Evolutionary conservation across 2,888 invertebrate species (phyloP).

Genomic region (Latrodectus elegans): DNA sequence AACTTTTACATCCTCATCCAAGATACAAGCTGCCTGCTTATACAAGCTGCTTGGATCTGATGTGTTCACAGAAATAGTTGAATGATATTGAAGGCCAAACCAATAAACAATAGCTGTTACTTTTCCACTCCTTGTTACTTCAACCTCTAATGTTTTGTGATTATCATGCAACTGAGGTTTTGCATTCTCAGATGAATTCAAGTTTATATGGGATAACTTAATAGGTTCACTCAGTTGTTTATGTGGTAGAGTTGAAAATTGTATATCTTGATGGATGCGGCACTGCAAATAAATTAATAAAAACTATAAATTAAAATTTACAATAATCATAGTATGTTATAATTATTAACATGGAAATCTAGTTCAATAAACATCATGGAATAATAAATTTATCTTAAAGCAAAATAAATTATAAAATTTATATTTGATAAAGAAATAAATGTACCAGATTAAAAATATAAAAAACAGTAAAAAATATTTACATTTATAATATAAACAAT

Average conservation of each 20-base stretch:
- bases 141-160: slow-evolving; percentile 22
- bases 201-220: slow-evolving; percentile 44
- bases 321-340: background rate
- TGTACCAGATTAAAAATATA: too few relatives aligned
- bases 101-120: slow-evolving; percentile 50
- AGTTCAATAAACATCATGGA: too few relatives aligned
- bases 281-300: slow-evolving; percentile 28
- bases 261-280: slow-evolving; percentile 61
- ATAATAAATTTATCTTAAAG: too few relatives aligned
- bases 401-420: too few relatives aligned
- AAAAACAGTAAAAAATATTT: too few relatives aligned
- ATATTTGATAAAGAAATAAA: too few relatives aligned
- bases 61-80: slow-evolving; percentile 37
- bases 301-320: background rate
- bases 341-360: too few relatives aligned
- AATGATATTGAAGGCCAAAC: slow-evolving; percentile 49
- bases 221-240: slow-evolving; percentile 48
- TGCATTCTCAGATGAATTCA: slow-evolving; percentile 42
- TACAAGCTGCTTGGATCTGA: slow-evolving; percentile 29
- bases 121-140: slow-evolving; percentile 25
- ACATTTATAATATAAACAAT: too few relatives aligned
- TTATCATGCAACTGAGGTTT: slow-evolving; percentile 25
- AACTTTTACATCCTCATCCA: slow-evolving; percentile 39
- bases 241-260: slow-evolving; percentile 41
- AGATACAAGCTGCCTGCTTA: slow-evolving; percentile 56